Evolutionary conservation across 1,140 invertebrate species (phyloP).

Genomic region (Bombus waltoni): DNA sequence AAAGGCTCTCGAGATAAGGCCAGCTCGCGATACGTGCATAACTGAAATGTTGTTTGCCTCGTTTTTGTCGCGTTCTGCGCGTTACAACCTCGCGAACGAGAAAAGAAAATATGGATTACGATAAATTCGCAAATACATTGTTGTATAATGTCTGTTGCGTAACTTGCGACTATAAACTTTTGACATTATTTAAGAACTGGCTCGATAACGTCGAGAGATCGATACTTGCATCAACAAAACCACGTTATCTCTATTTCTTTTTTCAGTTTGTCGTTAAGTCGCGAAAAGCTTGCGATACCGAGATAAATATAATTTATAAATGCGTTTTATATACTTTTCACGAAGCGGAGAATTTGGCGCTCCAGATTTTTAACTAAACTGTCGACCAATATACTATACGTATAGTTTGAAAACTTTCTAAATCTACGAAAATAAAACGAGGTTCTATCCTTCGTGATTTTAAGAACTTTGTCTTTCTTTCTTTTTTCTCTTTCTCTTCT

Average conservation of each 20-base stretch:
- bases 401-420: too few species aligned
- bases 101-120: not conserved
- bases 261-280: not conserved
- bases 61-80: not conserved
- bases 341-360: too few species aligned
- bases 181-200: not conserved
- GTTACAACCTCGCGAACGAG: too few species aligned
- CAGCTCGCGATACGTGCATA: not conserved
- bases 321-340: too few species aligned
- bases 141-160: not conserved
- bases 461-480: too few species aligned
- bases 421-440: too few species aligned
- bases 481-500: too few species aligned
- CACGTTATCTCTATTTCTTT: not conserved
- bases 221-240: not conserved
- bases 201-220: not conserved
- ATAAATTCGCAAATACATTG: not conserved
- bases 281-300: not conserved
- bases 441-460: too few species aligned
- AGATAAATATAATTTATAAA: too few species aligned
- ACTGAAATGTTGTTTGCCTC: not conserved
- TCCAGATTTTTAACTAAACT: too few species aligned
- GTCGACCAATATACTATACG: too few species aligned
- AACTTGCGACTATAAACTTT: not conserved
- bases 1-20: slow-evolving; percentile 27